phyloP scores from a whole-genome alignment of 2,113 vertebrate species.

The Myrmecophaga tridactyla region DNA sequence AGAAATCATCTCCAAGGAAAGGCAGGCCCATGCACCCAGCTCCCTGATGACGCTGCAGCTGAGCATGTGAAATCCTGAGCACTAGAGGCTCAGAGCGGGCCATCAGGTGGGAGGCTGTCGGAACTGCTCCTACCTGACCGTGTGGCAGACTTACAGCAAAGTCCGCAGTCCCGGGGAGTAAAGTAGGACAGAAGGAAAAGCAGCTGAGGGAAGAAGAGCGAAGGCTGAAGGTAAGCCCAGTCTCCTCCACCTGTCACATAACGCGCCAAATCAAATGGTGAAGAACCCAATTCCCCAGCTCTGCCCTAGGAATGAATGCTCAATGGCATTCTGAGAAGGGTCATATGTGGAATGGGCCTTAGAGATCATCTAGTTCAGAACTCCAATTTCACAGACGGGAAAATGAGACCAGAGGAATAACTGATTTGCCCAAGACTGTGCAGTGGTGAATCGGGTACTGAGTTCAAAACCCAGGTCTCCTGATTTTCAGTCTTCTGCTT shows the following conservation, averaged over 20 bases:
- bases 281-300: background rate
- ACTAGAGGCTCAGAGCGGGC: background rate
- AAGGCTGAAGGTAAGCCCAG: too few species aligned
- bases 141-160: background rate
- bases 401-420: background rate
- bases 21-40: background rate
- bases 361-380: background rate
- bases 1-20: background rate
- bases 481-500: background rate
- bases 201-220: background rate
- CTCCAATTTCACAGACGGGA: background rate
- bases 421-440: background rate
- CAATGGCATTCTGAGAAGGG: background rate
- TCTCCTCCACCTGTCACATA: background rate
- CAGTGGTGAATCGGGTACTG: background rate
- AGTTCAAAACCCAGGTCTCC: background rate
- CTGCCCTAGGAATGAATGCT: background rate
- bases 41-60: background rate
- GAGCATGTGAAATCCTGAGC: background rate
- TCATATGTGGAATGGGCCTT: background rate
- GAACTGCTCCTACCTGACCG: background rate
- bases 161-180: background rate
- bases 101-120: background rate
- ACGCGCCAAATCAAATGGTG: background rate
- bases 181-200: background rate